Evolutionary conservation across 2,797 vertebrate species (phyloP).

Genomic region (Astyanax mexicanus): DNA sequence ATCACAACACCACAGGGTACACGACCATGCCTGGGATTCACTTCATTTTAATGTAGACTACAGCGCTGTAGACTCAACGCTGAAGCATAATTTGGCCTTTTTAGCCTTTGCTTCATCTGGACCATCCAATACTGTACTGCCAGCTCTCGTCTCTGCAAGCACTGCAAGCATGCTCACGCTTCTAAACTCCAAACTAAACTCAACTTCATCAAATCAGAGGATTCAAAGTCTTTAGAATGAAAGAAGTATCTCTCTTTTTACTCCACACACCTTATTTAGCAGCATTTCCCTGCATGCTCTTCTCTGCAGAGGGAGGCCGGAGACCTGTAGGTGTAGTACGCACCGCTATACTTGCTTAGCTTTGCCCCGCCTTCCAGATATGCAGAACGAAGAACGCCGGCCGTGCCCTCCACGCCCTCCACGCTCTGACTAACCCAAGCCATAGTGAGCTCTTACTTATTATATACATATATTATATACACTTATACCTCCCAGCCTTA

Average conservation of each 20-base stretch:
- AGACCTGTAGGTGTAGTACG: conserved; percentile 36
- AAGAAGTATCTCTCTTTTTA: conserved; percentile 19
- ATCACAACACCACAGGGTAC: too few species aligned
- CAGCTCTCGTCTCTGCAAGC: neutral
- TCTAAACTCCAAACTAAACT: conserved; percentile 2
- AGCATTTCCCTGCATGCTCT: conserved; percentile 41
- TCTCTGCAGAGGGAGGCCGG: conserved; percentile 24
- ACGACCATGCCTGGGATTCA: too few species aligned
- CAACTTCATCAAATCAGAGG: too few species aligned
- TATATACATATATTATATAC: too few species aligned
- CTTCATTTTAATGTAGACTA: too few species aligned
- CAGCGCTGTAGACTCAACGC: too few species aligned
- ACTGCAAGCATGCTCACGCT: conserved; percentile 32
- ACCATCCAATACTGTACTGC: conserved; percentile 22
- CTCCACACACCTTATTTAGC: conserved; percentile 7
- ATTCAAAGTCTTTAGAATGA: conserved; percentile 5
- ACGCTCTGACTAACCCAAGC: conserved; percentile 39
- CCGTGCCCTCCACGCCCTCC: too few species aligned
- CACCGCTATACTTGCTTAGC: neutral
- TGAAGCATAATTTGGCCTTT: too few species aligned
- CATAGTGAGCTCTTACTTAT: conserved; percentile 39
- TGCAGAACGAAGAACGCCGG: too few species aligned
- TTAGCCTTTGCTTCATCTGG: conserved; percentile 26
- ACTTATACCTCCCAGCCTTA: conserved; percentile 53
- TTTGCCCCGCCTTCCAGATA: conserved; percentile 26